Conservation (phyloP, 2,888 invertebrate genomes). For the Prosapia bicincta region DNA sequence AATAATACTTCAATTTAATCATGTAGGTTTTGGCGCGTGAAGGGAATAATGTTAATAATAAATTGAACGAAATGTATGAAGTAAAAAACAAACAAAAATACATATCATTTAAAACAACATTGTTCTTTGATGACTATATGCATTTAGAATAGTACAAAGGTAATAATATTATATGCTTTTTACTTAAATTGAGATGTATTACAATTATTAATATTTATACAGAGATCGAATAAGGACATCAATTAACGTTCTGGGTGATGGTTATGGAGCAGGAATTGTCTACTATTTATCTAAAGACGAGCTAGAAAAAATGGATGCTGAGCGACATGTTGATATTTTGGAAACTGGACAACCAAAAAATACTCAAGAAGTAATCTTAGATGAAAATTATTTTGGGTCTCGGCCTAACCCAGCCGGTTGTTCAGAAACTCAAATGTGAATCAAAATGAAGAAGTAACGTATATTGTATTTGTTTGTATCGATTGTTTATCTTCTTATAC, state of each 20-base stretch:
- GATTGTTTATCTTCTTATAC: no score
- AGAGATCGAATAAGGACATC: conserved; percentile 58
- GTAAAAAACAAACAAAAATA: no score
- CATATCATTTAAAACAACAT: no score
- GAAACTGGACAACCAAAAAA: conserved; percentile 14
- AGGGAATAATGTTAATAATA: no score
- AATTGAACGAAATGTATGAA: background rate
- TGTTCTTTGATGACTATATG: no score
- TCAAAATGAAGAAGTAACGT: background rate
- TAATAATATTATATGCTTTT: background rate
- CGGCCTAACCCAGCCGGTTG: conserved; percentile 18
- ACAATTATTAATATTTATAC: conserved; percentile 30
- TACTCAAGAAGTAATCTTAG: conserved; percentile 36
- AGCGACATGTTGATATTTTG: conserved; percentile 14
- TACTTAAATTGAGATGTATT: no score
- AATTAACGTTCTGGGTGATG: conserved; percentile 72
- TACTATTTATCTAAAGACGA: conserved; percentile 59
- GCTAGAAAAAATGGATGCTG: conserved; percentile 44
- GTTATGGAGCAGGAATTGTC: conserved; percentile 71
- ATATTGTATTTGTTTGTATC: background rate
- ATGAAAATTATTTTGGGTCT: conserved; percentile 13
- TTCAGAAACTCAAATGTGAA: conserved; percentile 23
- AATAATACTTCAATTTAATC: no score
- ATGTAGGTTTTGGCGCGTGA: no score
- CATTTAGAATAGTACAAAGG: no score